Conservation (phyloP, 2,797 vertebrate genomes). For the Podarcis siculus region DNA sequence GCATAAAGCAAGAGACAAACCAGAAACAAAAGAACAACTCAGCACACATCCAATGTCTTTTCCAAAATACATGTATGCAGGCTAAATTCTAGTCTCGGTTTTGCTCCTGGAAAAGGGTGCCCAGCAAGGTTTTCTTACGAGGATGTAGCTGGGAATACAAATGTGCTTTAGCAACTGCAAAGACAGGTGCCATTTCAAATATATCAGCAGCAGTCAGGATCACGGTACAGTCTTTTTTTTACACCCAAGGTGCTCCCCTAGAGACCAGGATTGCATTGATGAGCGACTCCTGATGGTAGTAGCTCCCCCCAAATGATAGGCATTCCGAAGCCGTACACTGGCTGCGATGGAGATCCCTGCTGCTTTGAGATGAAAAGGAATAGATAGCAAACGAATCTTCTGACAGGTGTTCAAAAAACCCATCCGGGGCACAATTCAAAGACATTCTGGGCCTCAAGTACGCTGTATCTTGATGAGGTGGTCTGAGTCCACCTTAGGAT, state of each 20-base stretch:
- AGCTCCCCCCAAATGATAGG: neutral
- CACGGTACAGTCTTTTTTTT: neutral
- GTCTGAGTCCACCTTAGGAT: conserved; percentile 9
- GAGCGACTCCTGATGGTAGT: neutral
- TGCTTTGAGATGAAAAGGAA: conserved; percentile 27
- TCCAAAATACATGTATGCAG: neutral
- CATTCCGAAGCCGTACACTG: neutral
- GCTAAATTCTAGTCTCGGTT: neutral
- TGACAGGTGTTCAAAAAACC: conserved; percentile 30
- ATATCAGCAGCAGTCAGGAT: neutral
- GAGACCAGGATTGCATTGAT: neutral
- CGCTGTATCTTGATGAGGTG: neutral
- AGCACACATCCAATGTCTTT: neutral
- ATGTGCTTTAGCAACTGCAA: neutral
- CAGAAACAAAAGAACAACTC: no score
- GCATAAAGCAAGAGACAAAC: conserved; percentile 54
- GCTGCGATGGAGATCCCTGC: conserved; percentile 5
- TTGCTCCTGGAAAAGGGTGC: neutral
- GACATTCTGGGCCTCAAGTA: conserved; percentile 16
- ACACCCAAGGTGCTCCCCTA: neutral
- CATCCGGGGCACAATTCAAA: conserved; percentile 15
- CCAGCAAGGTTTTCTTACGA: neutral
- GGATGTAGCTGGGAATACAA: conserved; percentile 29
- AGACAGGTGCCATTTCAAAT: conserved; percentile 25
- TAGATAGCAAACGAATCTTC: conserved; percentile 19